Base-by-base conservation (phyloP, 2,797 vertebrate genomes). In the Enteromius mattozi region DNA sequence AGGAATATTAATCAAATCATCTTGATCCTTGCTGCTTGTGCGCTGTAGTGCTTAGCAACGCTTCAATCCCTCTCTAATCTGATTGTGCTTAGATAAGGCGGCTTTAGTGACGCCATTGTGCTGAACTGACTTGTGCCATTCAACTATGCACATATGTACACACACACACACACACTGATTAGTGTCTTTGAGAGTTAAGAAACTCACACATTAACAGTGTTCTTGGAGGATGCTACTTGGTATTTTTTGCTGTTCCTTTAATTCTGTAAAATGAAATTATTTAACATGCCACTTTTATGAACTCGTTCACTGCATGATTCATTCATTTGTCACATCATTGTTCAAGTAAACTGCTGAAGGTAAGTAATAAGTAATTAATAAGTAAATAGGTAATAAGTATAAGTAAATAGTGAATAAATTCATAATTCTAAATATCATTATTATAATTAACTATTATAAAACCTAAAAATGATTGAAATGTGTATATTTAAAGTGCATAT, bases 1-100 rank as follows among this genome's bases (percentile, higher is more conserved):
- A 90, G 88, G 89, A 95, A 92, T 94, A 94, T 94, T 95, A 95
- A 96, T 96, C 94, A 93, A 96, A 95, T 96, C 94, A 94, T 94
- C 92, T 94, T 94, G 92, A 95, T 94, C 94, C 86, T 61, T 83
- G 86, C 84, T 86, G 81, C 77, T 59, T 94, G 91, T 92, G 88
- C 90, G 93, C 93, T 91, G 91, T 89, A 91, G 92, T 90, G 93
- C 93, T 95, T 94, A 94, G 90, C 90, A 81, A 91, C 90, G 89
- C 89, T 89, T 89, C 93, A 95, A 95, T 95, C 94, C 81, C 92
- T 81, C 92, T 92, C 91, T 95, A 95, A 96, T 96, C 95, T 95
- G 95, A 96, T 95, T 95, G 94, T 92, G 92, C 87, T 45, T 88
- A 92, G 95, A 95, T 95, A 94, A 95, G 88, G 88, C 91, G 82